Percentiles rank a stretch among this genome's conserved stretches.
phyloP scores from a whole-genome alignment of 2,888 invertebrate genomes.

The Biston betularia region DNA sequence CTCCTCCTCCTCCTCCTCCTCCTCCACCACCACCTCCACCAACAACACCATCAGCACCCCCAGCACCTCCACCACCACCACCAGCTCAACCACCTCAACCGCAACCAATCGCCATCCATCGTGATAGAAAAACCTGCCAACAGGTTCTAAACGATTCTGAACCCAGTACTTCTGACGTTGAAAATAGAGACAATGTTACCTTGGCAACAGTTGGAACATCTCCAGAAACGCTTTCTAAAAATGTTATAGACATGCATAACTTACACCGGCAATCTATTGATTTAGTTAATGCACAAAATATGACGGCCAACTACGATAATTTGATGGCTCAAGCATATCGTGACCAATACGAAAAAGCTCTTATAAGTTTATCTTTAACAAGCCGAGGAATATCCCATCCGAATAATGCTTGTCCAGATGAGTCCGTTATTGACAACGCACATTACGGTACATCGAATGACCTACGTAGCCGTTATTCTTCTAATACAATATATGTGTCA shows the following conservation, averaged over 20 bases:
- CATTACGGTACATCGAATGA: conserved; percentile 1
- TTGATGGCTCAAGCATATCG: conserved; percentile 1
- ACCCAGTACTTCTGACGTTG: neutral
- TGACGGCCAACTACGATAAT: neutral
- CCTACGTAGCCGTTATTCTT: neutral
- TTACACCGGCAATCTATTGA: conserved; percentile 16
- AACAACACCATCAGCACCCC: neutral
- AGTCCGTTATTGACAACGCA: neutral
- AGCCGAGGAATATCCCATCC: neutral
- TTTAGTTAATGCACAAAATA: conserved; percentile 1
- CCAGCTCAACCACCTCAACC: neutral
- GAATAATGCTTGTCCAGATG: neutral
- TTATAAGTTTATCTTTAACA: neutral
- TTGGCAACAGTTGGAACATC: conserved; percentile 3
- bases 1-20: neutral
- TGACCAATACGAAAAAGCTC: neutral
- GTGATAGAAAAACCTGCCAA: conserved; percentile 22
- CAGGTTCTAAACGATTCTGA: conserved; percentile 28
- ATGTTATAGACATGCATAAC: neutral
- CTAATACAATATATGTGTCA: neutral
- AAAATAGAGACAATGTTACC: conserved; percentile 6
- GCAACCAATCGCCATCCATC: neutral
- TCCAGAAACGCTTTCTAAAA: conserved; percentile 4
- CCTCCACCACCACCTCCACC: neutral
- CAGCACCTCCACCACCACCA: neutral